Percentiles rank a stretch among this genome's conserved stretches.
phyloP scores from a whole-genome alignment of 2,113 vertebrate genomes.

The Hylia prasina region DNA sequence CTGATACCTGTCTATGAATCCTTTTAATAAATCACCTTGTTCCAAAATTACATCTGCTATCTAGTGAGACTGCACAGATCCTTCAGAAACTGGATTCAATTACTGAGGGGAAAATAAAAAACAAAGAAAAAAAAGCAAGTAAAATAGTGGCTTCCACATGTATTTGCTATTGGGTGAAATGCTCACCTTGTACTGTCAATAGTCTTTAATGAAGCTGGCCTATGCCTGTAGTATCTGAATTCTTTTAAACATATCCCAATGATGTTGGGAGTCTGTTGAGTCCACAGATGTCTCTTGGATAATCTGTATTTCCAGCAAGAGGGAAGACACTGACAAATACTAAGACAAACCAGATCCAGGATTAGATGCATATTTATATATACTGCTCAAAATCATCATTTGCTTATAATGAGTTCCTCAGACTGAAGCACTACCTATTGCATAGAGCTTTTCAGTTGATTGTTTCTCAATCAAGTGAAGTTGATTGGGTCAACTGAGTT shows the following conservation, averaged over 20 bases:
- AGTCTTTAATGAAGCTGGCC: neutral
- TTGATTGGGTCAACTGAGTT: no score
- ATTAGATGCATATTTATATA: neutral
- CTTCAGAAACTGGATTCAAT: neutral
- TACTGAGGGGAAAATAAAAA: neutral
- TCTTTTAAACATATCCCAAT: neutral
- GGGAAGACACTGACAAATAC: neutral
- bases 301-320: neutral
- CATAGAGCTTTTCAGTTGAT: neutral
- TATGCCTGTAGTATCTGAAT: neutral
- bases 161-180: neutral
- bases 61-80: neutral
- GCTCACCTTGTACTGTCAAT: neutral
- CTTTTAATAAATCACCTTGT: neutral
- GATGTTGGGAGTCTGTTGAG: rapidly evolving
- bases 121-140: neutral
- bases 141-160: neutral
- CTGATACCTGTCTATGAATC: neutral
- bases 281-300: neutral
- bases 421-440: neutral
- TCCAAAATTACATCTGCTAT: neutral
- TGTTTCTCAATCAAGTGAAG: neutral
- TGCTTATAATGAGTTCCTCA: neutral
- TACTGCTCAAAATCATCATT: neutral
- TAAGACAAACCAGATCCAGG: neutral